Evolutionary conservation across 2,888 invertebrate genomes (phyloP).

Genomic region (Agapostemon virescens): DNA sequence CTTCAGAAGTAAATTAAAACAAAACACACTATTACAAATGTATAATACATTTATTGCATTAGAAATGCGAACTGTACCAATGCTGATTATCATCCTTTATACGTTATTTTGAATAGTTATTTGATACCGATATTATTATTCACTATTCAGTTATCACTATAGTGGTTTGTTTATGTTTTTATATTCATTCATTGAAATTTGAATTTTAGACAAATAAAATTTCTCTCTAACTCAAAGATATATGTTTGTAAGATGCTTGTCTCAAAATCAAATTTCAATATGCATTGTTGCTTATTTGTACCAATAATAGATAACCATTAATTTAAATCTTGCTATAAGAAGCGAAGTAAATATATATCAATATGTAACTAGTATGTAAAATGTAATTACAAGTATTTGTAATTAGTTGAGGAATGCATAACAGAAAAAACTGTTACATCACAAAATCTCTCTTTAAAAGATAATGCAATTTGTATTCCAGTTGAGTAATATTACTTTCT

Average conservation of each 20-base stretch:
- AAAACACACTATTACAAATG: conserved; percentile 41
- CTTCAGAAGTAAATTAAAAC: conserved; percentile 72
- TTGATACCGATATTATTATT: conserved; percentile 29
- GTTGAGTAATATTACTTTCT: conserved; percentile 36
- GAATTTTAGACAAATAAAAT: conserved; percentile 29
- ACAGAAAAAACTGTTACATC: conserved; percentile 12
- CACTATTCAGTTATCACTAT: conserved; percentile 25
- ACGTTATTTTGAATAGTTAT: conserved; percentile 28
- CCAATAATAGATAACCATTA: conserved; percentile 17
- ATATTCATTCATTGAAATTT: conserved; percentile 42
- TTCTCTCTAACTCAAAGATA: conserved; percentile 11
- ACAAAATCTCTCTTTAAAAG: conserved; percentile 18
- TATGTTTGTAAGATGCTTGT: conserved; percentile 34
- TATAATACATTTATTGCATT: conserved; percentile 34
- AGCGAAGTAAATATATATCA: conserved; percentile 52
- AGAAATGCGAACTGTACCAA: conserved; percentile 43
- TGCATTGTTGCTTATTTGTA: conserved; percentile 22
- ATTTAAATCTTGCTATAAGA: conserved; percentile 50
- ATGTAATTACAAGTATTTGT: conserved; percentile 31
- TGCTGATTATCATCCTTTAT: conserved; percentile 36
- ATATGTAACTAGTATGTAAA: conserved; percentile 50
- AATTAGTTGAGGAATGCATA: conserved; percentile 29
- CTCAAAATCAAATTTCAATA: conserved; percentile 43
- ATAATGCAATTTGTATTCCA: conserved; percentile 41
- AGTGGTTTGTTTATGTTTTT: conserved; percentile 31